Percentiles rank a stretch among this genome's conserved stretches.
phyloP scores from a whole-genome alignment of 2,797 vertebrate genomes.

The Emydoidea blandingii region DNA sequence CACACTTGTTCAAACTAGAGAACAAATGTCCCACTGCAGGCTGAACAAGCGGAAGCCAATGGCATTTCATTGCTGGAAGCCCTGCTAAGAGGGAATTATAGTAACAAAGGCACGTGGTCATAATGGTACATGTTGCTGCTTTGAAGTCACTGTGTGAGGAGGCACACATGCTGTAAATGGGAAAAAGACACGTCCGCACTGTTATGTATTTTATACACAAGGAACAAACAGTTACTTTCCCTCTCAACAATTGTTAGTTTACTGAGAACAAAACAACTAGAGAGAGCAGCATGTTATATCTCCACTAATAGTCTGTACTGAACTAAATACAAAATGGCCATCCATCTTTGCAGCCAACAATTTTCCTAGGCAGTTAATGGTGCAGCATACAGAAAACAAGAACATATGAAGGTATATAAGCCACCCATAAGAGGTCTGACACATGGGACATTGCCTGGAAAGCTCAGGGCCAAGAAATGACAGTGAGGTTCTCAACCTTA shows the following conservation, averaged over 20 bases:
- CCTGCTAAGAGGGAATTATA: neutral
- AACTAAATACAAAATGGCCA: slow-evolving; percentile 41
- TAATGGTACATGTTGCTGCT: slow-evolving; percentile 20
- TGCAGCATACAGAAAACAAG: slow-evolving; percentile 10
- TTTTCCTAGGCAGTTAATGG: slow-evolving; percentile 42
- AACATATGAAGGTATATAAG: neutral
- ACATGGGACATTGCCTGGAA: neutral
- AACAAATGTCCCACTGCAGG: neutral
- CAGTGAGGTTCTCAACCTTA: neutral
- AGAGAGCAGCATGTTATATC: slow-evolving; percentile 13
- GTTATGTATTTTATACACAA: slow-evolving; percentile 25
- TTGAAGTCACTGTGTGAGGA: slow-evolving; percentile 18
- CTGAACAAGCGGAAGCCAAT: neutral
- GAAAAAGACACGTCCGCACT: slow-evolving; percentile 1
- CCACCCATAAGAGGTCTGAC: neutral
- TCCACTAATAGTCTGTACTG: slow-evolving; percentile 40
- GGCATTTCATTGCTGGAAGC: slow-evolving; percentile 18
- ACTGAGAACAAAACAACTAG: slow-evolving; percentile 34
- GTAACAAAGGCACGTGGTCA: neutral
- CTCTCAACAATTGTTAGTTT: neutral
- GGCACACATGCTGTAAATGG: slow-evolving; percentile 12
- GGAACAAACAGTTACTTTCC: slow-evolving; percentile 43
- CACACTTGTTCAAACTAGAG: neutral
- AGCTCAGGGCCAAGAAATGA: neutral
- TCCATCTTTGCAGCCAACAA: slow-evolving; percentile 17